Conservation (phyloP, 1,140 invertebrate genomes). For the Drosophila yakuba region DNA sequence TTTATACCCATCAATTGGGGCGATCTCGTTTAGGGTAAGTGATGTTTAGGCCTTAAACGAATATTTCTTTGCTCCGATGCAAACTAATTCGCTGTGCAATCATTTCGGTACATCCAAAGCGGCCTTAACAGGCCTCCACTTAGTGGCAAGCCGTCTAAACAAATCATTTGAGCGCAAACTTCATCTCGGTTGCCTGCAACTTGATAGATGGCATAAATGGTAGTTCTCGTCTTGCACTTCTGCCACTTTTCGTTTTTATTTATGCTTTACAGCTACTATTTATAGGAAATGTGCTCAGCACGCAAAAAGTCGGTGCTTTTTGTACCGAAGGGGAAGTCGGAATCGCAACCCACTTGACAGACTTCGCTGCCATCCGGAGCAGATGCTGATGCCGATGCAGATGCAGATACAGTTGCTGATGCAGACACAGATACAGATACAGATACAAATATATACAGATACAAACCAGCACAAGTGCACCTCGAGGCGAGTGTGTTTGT, state of each 20-base stretch:
- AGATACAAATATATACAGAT: constrained; percentile 11
- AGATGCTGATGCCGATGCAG: constrained; percentile 49
- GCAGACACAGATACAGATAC: constrained; percentile 16
- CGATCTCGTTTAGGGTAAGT: constrained; percentile 17
- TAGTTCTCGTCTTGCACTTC: constrained; percentile 6
- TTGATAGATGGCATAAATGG: constrained; percentile 61
- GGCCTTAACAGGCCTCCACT: constrained; percentile 42
- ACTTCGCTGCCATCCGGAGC: constrained; percentile 45
- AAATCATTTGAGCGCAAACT: constrained; percentile 48
- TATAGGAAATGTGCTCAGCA: constrained; percentile 58
- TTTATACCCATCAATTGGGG: constrained; percentile 7
- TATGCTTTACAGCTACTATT: constrained; percentile 66
- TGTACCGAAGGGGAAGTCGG: constrained; percentile 19
- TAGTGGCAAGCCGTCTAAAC: constrained; percentile 30
- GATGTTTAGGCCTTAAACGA: constrained; percentile 4
- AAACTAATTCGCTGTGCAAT: constrained; percentile 27
- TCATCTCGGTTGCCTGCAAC: constrained; percentile 36
- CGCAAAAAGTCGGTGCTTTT: constrained; percentile 43
- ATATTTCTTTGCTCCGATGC: too few species aligned
- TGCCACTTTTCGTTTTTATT: constrained; percentile 27
- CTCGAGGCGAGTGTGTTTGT: constrained; percentile 3
- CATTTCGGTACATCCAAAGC: constrained; percentile 31
- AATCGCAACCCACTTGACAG: constrained; percentile 47
- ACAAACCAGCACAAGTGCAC: constrained; percentile 2
- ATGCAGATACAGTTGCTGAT: constrained; percentile 32